phyloP scores from a whole-genome alignment of 1,140 invertebrate genomes.

The Apolygus lucorum region DNA sequence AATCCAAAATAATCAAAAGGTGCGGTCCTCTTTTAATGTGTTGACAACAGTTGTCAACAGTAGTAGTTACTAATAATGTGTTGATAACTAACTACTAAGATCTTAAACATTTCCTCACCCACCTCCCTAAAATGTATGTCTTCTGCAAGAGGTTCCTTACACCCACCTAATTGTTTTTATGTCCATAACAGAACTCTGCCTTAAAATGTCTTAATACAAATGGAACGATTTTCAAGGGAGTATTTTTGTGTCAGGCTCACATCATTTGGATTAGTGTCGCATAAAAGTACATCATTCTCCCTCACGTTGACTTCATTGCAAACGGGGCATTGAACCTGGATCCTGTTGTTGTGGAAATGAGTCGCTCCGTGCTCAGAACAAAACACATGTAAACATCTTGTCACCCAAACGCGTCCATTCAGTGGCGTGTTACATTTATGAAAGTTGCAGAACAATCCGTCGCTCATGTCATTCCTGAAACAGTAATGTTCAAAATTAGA shows the following conservation, averaged over 20 bases:
- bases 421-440: constrained; percentile 17
- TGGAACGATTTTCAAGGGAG: neutral
- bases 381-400: constrained; percentile 27
- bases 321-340: constrained; percentile 26
- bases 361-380: constrained; percentile 24
- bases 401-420: constrained; percentile 19
- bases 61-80: too few species aligned
- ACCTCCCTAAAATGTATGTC: neutral
- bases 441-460: constrained; percentile 23
- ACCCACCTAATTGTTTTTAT: too few species aligned
- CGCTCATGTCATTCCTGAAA: constrained; percentile 20
- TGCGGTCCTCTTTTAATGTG: too few species aligned
- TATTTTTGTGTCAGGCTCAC: constrained; percentile 14
- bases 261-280: constrained; percentile 22
- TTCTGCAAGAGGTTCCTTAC: too few species aligned
- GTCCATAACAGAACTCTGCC: neutral
- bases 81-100: too few species aligned
- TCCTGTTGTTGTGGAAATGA: constrained; percentile 18
- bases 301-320: constrained; percentile 25
- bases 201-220: neutral
- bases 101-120: neutral
- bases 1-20: too few species aligned
- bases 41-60: too few species aligned
- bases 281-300: constrained; percentile 23
- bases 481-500: too few species aligned